These are phyloP conservation scores for Sinohyriopsis cumingii DNA, from an alignment of 2,888 invertebrate genomes.

Conservation along the genomic window DNA sequence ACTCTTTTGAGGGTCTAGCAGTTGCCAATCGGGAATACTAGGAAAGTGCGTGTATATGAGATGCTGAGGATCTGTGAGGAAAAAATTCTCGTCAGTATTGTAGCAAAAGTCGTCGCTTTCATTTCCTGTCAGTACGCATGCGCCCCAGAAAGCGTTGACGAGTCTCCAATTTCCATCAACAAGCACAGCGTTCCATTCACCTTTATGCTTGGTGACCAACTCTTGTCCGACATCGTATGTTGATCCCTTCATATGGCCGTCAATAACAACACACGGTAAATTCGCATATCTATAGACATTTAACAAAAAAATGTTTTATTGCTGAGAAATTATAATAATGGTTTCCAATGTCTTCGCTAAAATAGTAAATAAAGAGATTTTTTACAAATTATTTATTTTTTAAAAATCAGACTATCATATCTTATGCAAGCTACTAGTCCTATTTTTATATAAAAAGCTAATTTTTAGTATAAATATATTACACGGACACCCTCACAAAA, in stretches of 20 bases:
- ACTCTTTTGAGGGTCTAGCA: conserved; percentile 49
- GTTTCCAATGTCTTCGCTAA: no score
- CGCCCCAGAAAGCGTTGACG: conserved; percentile 47
- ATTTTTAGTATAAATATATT: no score
- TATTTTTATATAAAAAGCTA: no score
- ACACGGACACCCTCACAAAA: no score
- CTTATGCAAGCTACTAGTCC: no score
- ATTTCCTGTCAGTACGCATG: conserved; percentile 51
- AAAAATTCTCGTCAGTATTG: conserved; percentile 64
- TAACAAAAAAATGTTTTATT: neutral
- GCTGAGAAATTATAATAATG: no score
- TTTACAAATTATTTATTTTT: no score
- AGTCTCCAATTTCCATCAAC: conserved; percentile 42
- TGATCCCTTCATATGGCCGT: conserved; percentile 61
- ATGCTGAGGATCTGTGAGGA: conserved; percentile 64
- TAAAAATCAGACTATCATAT: no score
- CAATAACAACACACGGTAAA: conserved; percentile 56
- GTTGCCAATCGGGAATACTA: conserved; percentile 58
- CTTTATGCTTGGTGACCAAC: conserved; percentile 38
- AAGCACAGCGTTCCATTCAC: conserved; percentile 46
- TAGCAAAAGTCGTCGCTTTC: conserved; percentile 46
- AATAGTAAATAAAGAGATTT: no score
- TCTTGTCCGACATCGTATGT: conserved; percentile 60
- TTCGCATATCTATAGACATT: conserved; percentile 49
- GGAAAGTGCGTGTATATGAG: conserved; percentile 63